Conservation (phyloP, 1,140 invertebrate genomes). For the Thalassaphorura encarpata region DNA sequence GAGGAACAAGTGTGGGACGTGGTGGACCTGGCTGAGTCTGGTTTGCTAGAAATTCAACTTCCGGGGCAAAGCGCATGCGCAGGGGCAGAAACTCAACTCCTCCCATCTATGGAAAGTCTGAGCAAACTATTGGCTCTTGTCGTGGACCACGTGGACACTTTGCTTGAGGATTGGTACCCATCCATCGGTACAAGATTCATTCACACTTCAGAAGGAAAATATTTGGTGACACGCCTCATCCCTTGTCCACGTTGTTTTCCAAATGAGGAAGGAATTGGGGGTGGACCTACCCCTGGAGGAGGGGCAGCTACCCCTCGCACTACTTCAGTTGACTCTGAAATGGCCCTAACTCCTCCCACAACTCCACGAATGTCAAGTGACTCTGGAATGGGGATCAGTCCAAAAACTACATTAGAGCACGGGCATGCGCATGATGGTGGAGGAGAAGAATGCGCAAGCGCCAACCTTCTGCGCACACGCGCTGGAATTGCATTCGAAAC, state of each 20-base stretch:
- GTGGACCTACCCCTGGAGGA: neutral
- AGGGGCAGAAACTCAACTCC: no score
- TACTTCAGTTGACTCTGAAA: no score
- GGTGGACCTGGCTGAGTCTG: conserved; percentile 66
- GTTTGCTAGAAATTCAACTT: conserved; percentile 80
- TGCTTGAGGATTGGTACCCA: conserved; percentile 98
- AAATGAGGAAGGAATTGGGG: neutral
- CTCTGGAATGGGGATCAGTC: conserved; percentile 30
- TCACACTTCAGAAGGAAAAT: conserved; percentile 91
- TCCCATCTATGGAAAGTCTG: conserved; percentile 62
- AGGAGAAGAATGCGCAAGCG: conserved; percentile 20
- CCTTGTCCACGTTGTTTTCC: conserved; percentile 77
- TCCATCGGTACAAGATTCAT: conserved; percentile 90
- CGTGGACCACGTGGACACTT: conserved; percentile 93
- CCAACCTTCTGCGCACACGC: conserved; percentile 14
- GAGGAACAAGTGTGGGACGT: conserved; percentile 69
- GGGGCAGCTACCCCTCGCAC: no score
- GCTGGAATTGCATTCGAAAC: conserved; percentile 19
- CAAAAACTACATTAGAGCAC: conserved; percentile 22
- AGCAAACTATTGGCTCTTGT: conserved; percentile 78
- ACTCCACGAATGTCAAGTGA: conserved; percentile 30
- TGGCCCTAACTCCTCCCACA: neutral
- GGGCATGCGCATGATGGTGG: no score
- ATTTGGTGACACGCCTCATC: conserved; percentile 87
- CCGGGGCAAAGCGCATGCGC: no score